Base-by-base conservation (phyloP, 2,113 vertebrate genomes). In the Trinectes maculatus region DNA sequence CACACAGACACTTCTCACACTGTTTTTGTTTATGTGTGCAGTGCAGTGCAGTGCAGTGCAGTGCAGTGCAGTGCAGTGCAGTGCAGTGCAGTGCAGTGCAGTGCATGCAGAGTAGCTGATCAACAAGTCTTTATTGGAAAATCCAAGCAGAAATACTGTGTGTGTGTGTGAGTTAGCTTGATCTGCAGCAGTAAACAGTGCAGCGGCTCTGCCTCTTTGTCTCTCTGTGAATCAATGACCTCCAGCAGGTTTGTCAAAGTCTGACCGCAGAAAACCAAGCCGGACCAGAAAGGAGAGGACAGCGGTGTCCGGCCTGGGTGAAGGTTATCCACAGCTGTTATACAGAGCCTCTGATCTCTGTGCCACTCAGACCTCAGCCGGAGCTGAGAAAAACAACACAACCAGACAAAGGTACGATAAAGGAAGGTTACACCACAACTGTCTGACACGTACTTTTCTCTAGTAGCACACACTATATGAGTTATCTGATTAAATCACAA, bases 221-320 rank as follows among this genome's bases (percentile, higher is more conserved):
- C 64, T 72, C 57, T 25, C 47, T 56, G 48, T 25, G 34, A 64
- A 71, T 81, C 57, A 67, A 56, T 57, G 39, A 31, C 59, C 54
- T 77, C 51, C 19, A 31, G 57, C 1, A 69, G 49, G 58, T 53
- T 61, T 60, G 43, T 83, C 64, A 47, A 67, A 75, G 52, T 70
- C 52, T 53, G 70, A 67, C 10, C 60, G 34, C 31, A 74, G 71
- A 43, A 68, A 74, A 80, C 68, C 18, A 76, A 78, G 71, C 58
- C 28, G 33, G 49, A 58, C 57, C 43, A 33, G 54, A 77, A 65
- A 15, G 15, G 40, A 71, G 56, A 53, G 22, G 53, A 63, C 22
- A 55, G 49, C 49, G 24, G 21, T 13, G 29, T 29, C 36, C 48
- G 33, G 43, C 18, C 43, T 1, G 44, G 54, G 24, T 44, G 71